Percentiles rank a stretch among this genome's conserved stretches.
Conservation (phyloP, 2,888 invertebrate species). For the Cactoblastis cactorum region DNA sequence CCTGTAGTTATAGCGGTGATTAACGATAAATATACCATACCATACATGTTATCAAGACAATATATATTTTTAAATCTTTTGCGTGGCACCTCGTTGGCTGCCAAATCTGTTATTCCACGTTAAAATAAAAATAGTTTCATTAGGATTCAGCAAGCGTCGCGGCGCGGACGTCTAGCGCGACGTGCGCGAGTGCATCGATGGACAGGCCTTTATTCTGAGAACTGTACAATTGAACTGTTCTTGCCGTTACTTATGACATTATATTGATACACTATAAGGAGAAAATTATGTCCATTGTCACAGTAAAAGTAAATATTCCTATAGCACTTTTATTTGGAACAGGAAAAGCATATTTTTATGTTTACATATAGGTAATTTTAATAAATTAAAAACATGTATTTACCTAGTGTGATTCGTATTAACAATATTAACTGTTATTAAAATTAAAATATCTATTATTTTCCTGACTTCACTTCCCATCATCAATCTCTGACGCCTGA, state of each 20-base stretch:
- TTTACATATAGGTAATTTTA: too few relatives aligned
- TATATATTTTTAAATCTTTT: too few relatives aligned
- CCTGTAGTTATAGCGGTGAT: too few relatives aligned
- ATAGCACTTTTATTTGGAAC: too few relatives aligned
- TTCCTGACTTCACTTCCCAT: neutral
- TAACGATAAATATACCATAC: too few relatives aligned
- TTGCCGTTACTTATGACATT: constrained; percentile 1
- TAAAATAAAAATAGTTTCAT: constrained; percentile 1
- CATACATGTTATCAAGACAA: too few relatives aligned
- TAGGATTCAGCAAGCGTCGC: neutral
- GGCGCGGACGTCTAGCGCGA: constrained; percentile 3
- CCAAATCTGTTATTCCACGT: neutral
- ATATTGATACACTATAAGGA: neutral
- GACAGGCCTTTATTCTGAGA: constrained; percentile 8
- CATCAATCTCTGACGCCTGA: neutral
- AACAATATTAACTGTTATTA: too few relatives aligned
- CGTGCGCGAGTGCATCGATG: neutral
- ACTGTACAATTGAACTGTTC: neutral
- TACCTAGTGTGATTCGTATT: too few relatives aligned
- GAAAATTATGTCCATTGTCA: neutral
- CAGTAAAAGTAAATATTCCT: too few relatives aligned
- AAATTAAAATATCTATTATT: too few relatives aligned
- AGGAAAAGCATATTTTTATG: too few relatives aligned
- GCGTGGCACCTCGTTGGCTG: neutral
- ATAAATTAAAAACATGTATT: too few relatives aligned